These are phyloP conservation scores for Nasonia oneida DNA, from an alignment of 2,888 invertebrate genomes.

Conservation along the genomic window DNA sequence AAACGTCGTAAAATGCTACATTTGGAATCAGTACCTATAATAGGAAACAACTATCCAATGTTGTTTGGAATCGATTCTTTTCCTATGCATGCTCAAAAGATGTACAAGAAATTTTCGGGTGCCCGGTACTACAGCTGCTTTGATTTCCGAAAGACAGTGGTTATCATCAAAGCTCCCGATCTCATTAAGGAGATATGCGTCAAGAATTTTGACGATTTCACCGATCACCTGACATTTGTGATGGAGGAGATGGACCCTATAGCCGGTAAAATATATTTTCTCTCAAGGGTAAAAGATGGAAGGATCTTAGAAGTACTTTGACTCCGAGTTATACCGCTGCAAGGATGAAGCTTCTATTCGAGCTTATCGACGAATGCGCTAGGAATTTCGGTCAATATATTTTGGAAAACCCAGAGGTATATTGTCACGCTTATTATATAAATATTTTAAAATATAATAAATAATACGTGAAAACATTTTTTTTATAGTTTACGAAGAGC, in stretches of 20 bases:
- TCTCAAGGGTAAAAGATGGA: constrained; percentile 72
- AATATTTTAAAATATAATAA: background rate
- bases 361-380: constrained; percentile 69
- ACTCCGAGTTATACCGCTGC: constrained; percentile 72
- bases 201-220: constrained; percentile 71
- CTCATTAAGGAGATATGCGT: constrained; percentile 71
- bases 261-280: constrained; percentile 71
- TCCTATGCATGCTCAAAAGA: background rate
- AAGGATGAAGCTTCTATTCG: constrained; percentile 72
- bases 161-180: constrained; percentile 73
- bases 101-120: constrained; percentile 62
- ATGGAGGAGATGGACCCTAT: constrained; percentile 71
- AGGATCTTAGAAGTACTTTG: constrained; percentile 69
- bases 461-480: background rate
- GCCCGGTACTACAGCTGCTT: constrained; percentile 68
- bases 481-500: background rate
- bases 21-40: constrained; percentile 49
- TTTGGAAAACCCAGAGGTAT: constrained; percentile 66
- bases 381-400: constrained; percentile 68
- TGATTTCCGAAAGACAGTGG: constrained; percentile 67
- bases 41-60: constrained; percentile 62
- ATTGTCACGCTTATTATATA: background rate
- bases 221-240: constrained; percentile 70
- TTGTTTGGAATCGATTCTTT: constrained; percentile 59
- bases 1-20: constrained; percentile 63